phyloP scores from a whole-genome alignment of 2,888 invertebrate genomes.

The Erpobdella octoculata region DNA sequence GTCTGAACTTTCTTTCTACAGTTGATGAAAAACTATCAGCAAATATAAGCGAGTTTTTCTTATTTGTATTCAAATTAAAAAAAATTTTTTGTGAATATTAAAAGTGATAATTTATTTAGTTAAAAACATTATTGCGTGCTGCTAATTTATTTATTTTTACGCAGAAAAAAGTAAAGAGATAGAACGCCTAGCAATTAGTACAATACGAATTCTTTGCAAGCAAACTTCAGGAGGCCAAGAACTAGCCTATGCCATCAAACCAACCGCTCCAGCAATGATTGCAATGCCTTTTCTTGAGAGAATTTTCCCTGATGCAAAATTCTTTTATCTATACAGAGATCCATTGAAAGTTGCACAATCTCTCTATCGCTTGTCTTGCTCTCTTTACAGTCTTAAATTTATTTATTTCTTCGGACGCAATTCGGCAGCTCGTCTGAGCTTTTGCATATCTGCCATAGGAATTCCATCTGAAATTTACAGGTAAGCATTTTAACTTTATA shows the following conservation, averaged over 20 bases:
- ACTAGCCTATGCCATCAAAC: conserved; percentile 24
- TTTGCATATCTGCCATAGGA: conserved; percentile 7
- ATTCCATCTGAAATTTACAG: conserved; percentile 19
- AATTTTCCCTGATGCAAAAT: conserved; percentile 29
- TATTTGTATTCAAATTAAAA: too few species aligned
- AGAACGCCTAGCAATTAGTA: conserved; percentile 4
- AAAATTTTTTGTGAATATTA: too few species aligned
- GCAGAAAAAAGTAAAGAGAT: too few species aligned
- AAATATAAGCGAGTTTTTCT: not conserved
- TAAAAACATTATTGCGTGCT: not conserved
- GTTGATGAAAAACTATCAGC: not conserved
- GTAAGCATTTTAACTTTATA: conserved; percentile 7
- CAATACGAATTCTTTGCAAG: conserved; percentile 31
- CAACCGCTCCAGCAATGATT: conserved; percentile 20
- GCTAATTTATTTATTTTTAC: too few species aligned
- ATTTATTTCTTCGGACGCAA: conserved; percentile 22
- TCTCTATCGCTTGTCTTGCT: conserved; percentile 15
- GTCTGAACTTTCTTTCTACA: conserved; percentile 26
- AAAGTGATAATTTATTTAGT: too few species aligned
- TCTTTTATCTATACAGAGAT: conserved; percentile 32
- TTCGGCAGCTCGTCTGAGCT: not conserved
- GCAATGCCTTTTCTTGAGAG: not conserved
- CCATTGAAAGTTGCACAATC: conserved; percentile 31
- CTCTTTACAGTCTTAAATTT: conserved; percentile 23
- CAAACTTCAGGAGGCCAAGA: not conserved